Conservation (phyloP, 64 coral and sea anemone genomes). For the Hydrozoanthus tunicans region DNA sequence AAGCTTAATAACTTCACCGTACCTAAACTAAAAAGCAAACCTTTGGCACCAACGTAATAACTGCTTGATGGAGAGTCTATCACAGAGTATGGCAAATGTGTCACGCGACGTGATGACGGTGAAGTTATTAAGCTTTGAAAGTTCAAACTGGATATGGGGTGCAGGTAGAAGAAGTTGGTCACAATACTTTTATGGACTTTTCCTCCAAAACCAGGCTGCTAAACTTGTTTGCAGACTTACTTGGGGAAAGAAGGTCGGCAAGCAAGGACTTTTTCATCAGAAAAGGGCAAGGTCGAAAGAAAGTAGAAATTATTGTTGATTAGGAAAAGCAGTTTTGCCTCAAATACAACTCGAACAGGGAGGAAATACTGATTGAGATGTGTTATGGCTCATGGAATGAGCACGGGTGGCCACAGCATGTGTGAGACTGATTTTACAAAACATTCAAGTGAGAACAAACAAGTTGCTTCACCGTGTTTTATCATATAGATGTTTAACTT, state of each 20-base stretch:
- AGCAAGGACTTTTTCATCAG: constrained; percentile 31
- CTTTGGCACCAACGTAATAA: too few species aligned
- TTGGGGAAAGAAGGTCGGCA: constrained; percentile 22
- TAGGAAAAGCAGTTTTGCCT: constrained; percentile 64
- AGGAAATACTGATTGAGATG: constrained; percentile 53
- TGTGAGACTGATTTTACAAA: constrained; percentile 8
- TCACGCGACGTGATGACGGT: too few species aligned
- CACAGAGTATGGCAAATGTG: too few species aligned
- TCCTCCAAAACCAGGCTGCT: constrained; percentile 16
- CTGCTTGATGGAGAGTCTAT: too few species aligned
- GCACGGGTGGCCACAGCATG: constrained; percentile 60
- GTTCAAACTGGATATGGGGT: constrained; percentile 20
- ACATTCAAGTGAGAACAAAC: neutral
- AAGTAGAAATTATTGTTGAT: constrained; percentile 61
- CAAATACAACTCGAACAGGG: constrained; percentile 54
- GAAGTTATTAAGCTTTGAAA: too few species aligned
- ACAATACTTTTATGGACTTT: constrained; percentile 46
- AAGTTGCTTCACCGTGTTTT: constrained; percentile 4
- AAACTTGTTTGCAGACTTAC: constrained; percentile 50
- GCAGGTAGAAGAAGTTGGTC: constrained; percentile 10
- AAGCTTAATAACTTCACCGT: too few species aligned
- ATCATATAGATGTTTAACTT: constrained; percentile 3
- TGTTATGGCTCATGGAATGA: constrained; percentile 63
- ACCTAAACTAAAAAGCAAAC: too few species aligned
- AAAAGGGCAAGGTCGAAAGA: constrained; percentile 28